Evolutionary conservation across 2,797 vertebrate species (phyloP), one percentile per base, ranked within the genome.

Genomic region (Furcifer pardalis): DNA sequence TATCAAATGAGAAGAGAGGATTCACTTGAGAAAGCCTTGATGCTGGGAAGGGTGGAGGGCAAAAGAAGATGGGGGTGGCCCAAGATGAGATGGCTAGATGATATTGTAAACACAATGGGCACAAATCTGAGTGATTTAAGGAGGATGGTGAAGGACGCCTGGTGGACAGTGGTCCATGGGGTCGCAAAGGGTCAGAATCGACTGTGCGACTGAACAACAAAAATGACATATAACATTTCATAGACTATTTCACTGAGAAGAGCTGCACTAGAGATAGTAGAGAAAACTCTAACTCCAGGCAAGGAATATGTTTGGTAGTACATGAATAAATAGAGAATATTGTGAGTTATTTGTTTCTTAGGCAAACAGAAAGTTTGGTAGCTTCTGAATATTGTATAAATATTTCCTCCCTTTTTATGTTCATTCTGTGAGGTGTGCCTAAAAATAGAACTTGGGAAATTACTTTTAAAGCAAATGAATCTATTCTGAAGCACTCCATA

Each of bases 371-470:
- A 6, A 32, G 17, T 73, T 73, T 46, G 6, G 23, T 27, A 46
- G 13, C 13, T 72, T 44, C 27, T 72, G 25, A 42, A 27, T 44
- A 27, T n/a, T n/a, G n/a, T n/a, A n/a, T 44, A 46, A 46, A 46
- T n/a, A 46, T 49, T 27, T 75, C 13, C 4, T 21, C 21, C 30
- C 2, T 49, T 74, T 74, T 84, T 91, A 86, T 6, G 23, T 90
- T 81, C 37, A 40, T 84, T 82, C 37, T 83, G 63, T 10, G 86
- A 90, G 37, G 42, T 71, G 37, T 27, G 12, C 9, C 5, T 71
- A 40, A 42, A 71, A 71, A 40, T 10, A 8, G 37, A 42, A 10
- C 32, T 69, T 21, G 27, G 68, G 9, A 21, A 25, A 9, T 42
- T 42, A 71, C 2, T 7, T 71, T 71, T 42, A 71, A 71, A 8